These are phyloP conservation scores for Ophioderma brevispina DNA, from an alignment of 35 echinoderm and acorn worm species.

Conservation along the genomic window DNA sequence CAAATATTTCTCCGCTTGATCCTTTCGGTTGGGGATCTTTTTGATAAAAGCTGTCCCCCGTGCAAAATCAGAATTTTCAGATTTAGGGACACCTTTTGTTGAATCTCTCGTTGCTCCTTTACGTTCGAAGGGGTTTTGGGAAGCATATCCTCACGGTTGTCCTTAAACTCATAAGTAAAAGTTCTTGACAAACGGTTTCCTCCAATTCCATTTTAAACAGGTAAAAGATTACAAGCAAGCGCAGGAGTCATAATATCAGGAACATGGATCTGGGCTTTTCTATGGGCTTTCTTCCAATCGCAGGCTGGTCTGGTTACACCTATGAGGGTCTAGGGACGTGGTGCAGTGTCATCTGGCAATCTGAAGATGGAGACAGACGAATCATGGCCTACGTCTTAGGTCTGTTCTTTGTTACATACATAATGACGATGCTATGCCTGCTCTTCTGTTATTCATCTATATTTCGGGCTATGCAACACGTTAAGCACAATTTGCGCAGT, in stretches of 20 bases:
- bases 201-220: no score
- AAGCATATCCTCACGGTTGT: no score
- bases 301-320: not conserved
- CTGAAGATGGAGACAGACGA: not conserved
- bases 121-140: no score
- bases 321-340: not conserved
- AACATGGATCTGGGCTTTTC: not conserved
- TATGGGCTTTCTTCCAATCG: not conserved
- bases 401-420: not conserved
- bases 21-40: no score
- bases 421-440: not conserved
- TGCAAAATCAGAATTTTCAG: no score
- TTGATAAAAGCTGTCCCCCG: no score
- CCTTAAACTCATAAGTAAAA: no score
- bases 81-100: no score
- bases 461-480: not conserved
- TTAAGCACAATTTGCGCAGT: no score
- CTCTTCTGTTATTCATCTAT: not conserved
- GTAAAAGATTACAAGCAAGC: not conserved
- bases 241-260: not conserved
- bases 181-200: no score
- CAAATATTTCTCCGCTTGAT: no score
- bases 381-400: not conserved
- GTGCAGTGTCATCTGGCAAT: not conserved
- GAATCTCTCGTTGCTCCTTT: no score